Base-by-base conservation (phyloP, 2,797 vertebrate species). In the Enteromius fasciolatus region DNA sequence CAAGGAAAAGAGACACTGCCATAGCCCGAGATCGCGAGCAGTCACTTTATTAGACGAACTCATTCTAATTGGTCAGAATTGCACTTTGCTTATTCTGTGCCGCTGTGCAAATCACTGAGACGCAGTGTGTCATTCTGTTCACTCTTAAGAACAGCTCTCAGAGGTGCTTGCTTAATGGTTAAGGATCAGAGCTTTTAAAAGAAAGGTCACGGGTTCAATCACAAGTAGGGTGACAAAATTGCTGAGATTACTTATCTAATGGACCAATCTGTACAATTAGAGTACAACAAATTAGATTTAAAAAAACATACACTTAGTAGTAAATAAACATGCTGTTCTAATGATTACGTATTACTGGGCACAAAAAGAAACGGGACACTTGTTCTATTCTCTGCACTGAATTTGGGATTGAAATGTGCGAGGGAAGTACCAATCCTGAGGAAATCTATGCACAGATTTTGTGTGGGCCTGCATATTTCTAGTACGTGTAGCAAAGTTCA, bases 221-320 rank as follows among this genome's bases (percentile, higher is more conserved):
- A 57, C 66, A 54, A 68, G 20, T 41, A 54, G 46, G 70, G 80
- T 44, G 72, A 66, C 70, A 75, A 81, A 81, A 81, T 73, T 50
- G 70, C 61, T 66, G 68, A 66, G 57, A 81, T 74, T 74, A 75
- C 70, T 66, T 77, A 64, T 66, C 80, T 74, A 64, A 81, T 74
- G 46, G 70, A 73, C 48, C 23, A 50, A 31, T 66, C n/a, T 28
- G 57, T 74, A 81, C 41, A 74, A 75, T 74, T 52, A 66, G 20
- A 66, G 70, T 33, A 50, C n/a, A 66, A 28, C 59, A 54, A 81
- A 81, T 75, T 64, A 8, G n/a, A 81, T 81, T 41, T 33, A 33
- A 39, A 81, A 46, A 74, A 77, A 64, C 70, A 81, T 74, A 31
- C 44, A 52, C 44, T 66, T 74, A 74, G 69, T 39, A 52, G n/a